Conservation (phyloP, 37 sponge, comb jelly and placozoan genomes). For the Bolinopsis microptera region DNA sequence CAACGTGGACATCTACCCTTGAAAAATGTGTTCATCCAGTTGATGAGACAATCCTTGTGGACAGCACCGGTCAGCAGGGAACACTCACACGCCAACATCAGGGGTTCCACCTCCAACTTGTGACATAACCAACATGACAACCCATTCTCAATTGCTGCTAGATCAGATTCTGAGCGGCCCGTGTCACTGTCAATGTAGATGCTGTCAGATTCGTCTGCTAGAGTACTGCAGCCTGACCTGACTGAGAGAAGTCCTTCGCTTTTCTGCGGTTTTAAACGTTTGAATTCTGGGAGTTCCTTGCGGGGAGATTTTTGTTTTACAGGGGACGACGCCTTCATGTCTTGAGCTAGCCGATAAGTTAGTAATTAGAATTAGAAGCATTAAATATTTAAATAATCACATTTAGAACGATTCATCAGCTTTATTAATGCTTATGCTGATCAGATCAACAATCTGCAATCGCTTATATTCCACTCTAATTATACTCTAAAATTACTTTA, state of each 20-base stretch:
- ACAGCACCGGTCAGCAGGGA: not conserved
- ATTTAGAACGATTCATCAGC: too few species aligned
- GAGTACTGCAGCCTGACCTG: not conserved
- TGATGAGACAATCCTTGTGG: not conserved
- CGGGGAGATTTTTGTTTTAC: too few species aligned
- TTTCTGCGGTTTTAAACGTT: not conserved
- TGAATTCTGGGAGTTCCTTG: not conserved
- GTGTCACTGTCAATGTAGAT: not conserved
- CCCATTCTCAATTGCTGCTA: not conserved
- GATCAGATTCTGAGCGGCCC: not conserved
- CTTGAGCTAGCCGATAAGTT: too few species aligned
- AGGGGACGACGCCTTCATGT: too few species aligned
- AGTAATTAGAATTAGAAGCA: too few species aligned
- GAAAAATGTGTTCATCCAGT: slow-evolving; percentile 47
- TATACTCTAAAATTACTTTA: too few species aligned
- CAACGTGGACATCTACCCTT: slow-evolving; percentile 14
- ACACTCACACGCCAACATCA: not conserved
- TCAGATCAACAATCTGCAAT: too few species aligned
- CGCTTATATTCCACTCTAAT: too few species aligned
- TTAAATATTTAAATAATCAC: too few species aligned
- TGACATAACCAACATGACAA: not conserved
- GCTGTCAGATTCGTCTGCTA: not conserved
- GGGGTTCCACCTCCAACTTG: not conserved
- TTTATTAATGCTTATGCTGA: too few species aligned
- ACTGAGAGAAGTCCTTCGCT: slow-evolving; percentile 6